A percentile compares a stretch with the other conserved stretches of the same genome.
These are phyloP conservation scores for Monopterus albus DNA, from an alignment of 2,113 vertebrate genomes.

Conservation along the genomic window DNA sequence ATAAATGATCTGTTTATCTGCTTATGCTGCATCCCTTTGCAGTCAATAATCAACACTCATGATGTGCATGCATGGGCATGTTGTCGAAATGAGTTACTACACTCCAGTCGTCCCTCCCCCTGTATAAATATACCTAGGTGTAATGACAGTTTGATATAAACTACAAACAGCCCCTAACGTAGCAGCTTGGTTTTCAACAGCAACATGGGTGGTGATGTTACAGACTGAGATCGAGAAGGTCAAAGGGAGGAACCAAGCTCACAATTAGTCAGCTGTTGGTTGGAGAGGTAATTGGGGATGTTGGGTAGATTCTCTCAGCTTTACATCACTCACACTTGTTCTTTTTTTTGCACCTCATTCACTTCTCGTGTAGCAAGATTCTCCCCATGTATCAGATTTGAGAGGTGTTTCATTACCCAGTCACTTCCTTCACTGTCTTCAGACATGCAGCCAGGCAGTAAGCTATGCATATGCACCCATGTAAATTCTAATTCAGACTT, in stretches of 20 bases:
- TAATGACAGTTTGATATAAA: neutral
- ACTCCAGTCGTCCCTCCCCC: neutral
- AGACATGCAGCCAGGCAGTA: constrained; percentile 23
- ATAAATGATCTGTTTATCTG: constrained; percentile 15
- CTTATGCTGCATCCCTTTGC: constrained; percentile 23
- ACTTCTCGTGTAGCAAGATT: constrained; percentile 15
- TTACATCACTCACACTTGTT: constrained; percentile 15
- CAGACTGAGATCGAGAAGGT: constrained; percentile 44
- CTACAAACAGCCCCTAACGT: neutral
- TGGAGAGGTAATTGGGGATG: constrained; percentile 62
- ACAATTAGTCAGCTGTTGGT: constrained; percentile 35
- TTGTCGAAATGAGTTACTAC: constrained; percentile 8
- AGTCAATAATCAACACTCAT: constrained; percentile 30
- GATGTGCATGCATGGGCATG: constrained; percentile 38
- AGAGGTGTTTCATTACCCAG: constrained; percentile 65
- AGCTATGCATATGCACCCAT: constrained; percentile 1
- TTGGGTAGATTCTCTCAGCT: constrained; percentile 66
- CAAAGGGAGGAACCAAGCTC: constrained; percentile 31
- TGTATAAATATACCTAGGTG: neutral
- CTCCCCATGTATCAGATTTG: constrained; percentile 48
- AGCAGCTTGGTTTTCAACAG: constrained; percentile 18
- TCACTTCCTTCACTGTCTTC: constrained; percentile 30
- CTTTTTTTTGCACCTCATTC: constrained; percentile 27
- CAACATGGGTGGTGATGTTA: constrained; percentile 10
- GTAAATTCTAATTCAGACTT: constrained; percentile 17